Evolutionary conservation across 2,113 vertebrate species (phyloP).

Genomic region (Myrmecobius fasciatus): DNA sequence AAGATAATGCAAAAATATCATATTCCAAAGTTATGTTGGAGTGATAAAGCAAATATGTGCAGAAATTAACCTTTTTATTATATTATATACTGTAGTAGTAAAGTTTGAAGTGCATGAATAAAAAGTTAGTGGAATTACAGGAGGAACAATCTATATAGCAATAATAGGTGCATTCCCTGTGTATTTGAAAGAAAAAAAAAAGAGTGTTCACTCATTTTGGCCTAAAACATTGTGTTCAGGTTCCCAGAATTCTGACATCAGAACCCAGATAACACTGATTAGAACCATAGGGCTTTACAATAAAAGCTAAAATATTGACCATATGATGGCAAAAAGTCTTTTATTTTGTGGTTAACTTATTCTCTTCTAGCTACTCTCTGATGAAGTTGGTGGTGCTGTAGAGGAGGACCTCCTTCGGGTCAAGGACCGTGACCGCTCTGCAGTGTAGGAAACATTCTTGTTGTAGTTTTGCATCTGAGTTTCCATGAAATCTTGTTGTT

Average conservation of each 20-base stretch:
- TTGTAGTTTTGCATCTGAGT: constrained; percentile 95
- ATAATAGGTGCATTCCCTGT: constrained; percentile 94
- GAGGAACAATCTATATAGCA: constrained; percentile 90
- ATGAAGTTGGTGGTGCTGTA: constrained; percentile 97
- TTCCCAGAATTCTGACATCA: constrained; percentile 97
- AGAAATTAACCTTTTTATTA: constrained; percentile 88
- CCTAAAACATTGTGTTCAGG: constrained; percentile 94
- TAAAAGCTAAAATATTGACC: constrained; percentile 99
- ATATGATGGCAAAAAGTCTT: constrained; percentile 99
- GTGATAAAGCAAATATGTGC: constrained; percentile 83
- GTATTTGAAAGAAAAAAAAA: constrained; percentile 89
- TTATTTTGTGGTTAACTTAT: constrained; percentile 89
- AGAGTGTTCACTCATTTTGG: constrained; percentile 95
- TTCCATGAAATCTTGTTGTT: constrained; percentile 96
- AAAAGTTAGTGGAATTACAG: constrained; percentile 98
- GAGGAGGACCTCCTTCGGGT: constrained; percentile 96
- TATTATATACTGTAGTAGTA: constrained; percentile 91
- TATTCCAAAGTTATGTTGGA: constrained; percentile 73
- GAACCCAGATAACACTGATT: constrained; percentile 98
- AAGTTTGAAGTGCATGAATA: constrained; percentile 96
- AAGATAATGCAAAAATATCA: constrained; percentile 39
- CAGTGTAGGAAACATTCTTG: constrained; percentile 88
- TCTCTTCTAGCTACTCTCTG: constrained; percentile 98
- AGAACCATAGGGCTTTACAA: constrained; percentile 99
- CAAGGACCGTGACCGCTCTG: constrained; percentile 93